Evolutionary conservation across 2,888 invertebrate species (phyloP).

Genomic region (Lepetodrilus schrolli): DNA sequence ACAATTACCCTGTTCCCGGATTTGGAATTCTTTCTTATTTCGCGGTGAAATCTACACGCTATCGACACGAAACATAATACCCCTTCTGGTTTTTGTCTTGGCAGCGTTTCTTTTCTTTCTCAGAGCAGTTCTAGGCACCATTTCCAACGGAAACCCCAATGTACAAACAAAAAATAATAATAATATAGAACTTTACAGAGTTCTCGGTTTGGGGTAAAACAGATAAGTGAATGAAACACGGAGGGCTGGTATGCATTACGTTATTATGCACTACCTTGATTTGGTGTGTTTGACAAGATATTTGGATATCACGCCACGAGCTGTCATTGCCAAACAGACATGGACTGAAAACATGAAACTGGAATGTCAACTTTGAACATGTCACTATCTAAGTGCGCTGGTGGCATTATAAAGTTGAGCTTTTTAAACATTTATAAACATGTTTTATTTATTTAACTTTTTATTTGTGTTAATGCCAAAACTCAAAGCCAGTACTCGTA

Average conservation of each 20-base stretch:
- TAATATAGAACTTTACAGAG: slow-evolving; percentile 5
- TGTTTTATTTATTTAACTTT: no score
- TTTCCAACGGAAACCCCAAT: slow-evolving; percentile 11
- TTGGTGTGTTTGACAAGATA: background rate
- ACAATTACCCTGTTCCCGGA: slow-evolving; percentile 12
- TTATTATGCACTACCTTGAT: background rate
- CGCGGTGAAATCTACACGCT: slow-evolving; percentile 22
- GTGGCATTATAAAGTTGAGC: no score
- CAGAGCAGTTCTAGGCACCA: background rate
- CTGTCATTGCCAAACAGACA: slow-evolving; percentile 4
- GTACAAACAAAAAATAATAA: no score
- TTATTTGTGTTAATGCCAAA: no score
- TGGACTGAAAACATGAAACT: background rate
- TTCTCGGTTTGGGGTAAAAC: background rate
- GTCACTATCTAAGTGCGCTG: no score
- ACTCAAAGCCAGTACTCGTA: no score
- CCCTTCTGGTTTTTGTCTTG: background rate
- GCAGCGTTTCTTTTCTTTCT: background rate
- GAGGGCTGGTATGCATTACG: background rate
- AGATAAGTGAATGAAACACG: slow-evolving; percentile 10
- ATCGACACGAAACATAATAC: slow-evolving; percentile 16
- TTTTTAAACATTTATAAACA: no score
- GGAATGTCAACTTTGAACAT: background rate
- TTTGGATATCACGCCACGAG: background rate
- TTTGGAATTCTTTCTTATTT: slow-evolving; percentile 21